Percentiles rank a stretch among this genome's conserved stretches.
Conservation (phyloP, 2,797 vertebrate species). For the Lepilemur ruficaudatus region DNA sequence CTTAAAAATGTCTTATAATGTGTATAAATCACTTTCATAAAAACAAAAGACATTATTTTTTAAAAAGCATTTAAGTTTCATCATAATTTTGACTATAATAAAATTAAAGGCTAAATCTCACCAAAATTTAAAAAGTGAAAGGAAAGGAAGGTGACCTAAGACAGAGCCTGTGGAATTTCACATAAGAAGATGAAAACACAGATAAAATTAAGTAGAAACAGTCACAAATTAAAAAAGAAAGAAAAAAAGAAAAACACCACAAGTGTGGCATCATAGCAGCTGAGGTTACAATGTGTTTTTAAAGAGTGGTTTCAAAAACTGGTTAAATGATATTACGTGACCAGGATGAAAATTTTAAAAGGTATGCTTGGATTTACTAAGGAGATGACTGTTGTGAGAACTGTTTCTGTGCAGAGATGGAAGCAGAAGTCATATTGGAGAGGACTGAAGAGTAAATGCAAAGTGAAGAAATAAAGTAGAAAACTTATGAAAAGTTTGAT, state of each 20-base stretch:
- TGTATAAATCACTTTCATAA: not conserved
- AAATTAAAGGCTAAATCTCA: slow-evolving; percentile 23
- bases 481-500: not conserved
- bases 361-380: not conserved
- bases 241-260: not conserved
- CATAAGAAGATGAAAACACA: not conserved
- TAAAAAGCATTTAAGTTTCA: not conserved
- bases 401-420: not conserved
- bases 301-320: not conserved
- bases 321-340: not conserved
- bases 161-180: not conserved
- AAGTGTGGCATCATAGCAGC: not conserved
- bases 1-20: not conserved
- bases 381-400: not conserved
- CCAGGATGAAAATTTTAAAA: not conserved
- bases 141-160: not conserved
- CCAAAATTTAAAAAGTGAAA: not conserved
- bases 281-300: not conserved
- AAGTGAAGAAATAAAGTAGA: not conserved
- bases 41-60: not conserved
- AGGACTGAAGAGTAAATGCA: not conserved
- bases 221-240: not conserved
- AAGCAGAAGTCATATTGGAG: not conserved
- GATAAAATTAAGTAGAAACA: not conserved
- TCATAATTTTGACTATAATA: not conserved